Evolutionary conservation across 2,113 vertebrate species (phyloP).

Genomic region (Sapayoa aenigma): DNA sequence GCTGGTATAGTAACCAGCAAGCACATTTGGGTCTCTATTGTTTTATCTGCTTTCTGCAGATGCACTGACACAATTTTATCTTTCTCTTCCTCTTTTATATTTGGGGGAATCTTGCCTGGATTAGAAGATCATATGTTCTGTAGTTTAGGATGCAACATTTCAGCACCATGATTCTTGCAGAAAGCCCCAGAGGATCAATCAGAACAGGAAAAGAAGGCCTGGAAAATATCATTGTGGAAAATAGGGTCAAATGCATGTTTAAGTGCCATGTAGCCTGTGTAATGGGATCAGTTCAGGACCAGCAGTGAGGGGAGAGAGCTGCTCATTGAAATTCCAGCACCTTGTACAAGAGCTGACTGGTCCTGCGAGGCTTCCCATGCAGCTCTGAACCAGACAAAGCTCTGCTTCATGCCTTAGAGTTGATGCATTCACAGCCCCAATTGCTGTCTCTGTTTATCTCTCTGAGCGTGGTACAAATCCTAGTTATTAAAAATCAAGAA

Average conservation of each 20-base stretch:
- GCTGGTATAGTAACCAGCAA: neutral
- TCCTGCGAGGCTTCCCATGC: neutral
- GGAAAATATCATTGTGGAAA: neutral
- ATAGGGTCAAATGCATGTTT: neutral
- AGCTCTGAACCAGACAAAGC: neutral
- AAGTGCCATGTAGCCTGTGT: neutral
- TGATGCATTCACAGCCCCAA: neutral
- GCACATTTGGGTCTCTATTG: neutral
- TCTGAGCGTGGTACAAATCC: slow-evolving; percentile 19
- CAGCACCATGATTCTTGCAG: neutral
- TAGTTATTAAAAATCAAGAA: slow-evolving; percentile 59
- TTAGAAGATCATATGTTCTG: neutral
- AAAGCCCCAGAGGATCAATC: neutral
- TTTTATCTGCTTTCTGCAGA: neutral
- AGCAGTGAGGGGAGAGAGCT: neutral
- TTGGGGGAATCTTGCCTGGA: neutral
- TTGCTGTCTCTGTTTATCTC: slow-evolving; percentile 21
- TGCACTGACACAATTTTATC: neutral
- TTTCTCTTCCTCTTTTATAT: neutral
- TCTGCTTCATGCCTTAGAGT: neutral
- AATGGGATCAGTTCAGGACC: neutral
- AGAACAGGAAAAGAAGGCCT: neutral
- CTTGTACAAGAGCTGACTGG: neutral
- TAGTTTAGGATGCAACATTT: neutral
- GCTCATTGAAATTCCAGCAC: neutral